Percentiles rank a stretch among this genome's conserved stretches.
Evolutionary conservation across 2,797 vertebrate genomes (phyloP).

Genomic region (Craterocephalus amniculus): DNA sequence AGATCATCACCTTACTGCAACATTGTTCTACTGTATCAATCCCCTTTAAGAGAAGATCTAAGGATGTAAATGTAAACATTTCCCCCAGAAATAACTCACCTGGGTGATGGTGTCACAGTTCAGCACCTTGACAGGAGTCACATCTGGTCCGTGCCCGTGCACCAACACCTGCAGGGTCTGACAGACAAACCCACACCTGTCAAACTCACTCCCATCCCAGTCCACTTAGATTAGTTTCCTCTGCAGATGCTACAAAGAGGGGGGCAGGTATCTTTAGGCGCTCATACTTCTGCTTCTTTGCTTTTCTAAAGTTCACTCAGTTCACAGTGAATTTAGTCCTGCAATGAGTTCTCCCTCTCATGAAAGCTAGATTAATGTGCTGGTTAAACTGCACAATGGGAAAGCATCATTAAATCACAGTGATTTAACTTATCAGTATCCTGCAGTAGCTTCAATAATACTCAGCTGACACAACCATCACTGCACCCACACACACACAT

Average conservation of each 20-base stretch:
- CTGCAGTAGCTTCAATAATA: conserved; percentile 1
- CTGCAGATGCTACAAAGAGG: not conserved
- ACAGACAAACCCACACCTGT: conserved; percentile 25
- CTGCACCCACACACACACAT: not conserved
- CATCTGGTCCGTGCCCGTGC: conserved; percentile 90
- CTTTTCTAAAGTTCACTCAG: not conserved
- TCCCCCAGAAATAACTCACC: conserved; percentile 40
- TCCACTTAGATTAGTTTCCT: not conserved
- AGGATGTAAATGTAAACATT: too few relatives aligned
- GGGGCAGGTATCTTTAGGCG: not conserved
- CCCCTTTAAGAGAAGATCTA: too few relatives aligned
- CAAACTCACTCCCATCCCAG: not conserved
- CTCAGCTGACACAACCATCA: not conserved
- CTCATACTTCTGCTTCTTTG: not conserved
- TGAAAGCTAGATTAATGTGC: not conserved
- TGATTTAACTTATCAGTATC: conserved; percentile 3
- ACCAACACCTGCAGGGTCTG: conserved; percentile 95
- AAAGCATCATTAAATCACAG: conserved; percentile 1
- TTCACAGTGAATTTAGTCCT: not conserved
- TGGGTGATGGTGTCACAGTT: conserved; percentile 98
- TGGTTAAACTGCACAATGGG: not conserved
- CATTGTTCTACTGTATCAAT: too few relatives aligned
- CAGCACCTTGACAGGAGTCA: conserved; percentile 93
- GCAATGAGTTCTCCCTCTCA: not conserved
- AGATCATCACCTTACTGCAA: not conserved